Evolutionary conservation across 2,797 vertebrate genomes (phyloP).

Genomic region (Enteromius mattozi): DNA sequence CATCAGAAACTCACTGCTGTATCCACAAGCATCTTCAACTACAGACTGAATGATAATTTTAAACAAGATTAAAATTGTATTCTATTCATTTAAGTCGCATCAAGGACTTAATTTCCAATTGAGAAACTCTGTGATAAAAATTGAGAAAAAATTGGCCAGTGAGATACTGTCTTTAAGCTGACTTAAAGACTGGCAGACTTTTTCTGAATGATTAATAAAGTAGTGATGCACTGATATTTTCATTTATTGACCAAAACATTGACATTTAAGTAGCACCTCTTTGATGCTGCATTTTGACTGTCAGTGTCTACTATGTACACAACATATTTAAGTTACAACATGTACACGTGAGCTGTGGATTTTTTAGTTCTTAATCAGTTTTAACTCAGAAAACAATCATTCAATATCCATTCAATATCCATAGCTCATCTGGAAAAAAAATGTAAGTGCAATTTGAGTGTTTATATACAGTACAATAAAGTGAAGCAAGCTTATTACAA

Average conservation of each 20-base stretch:
- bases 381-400: background rate
- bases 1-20: background rate
- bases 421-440: background rate
- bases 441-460: background rate
- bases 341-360: background rate
- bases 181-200: background rate
- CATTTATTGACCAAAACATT: background rate
- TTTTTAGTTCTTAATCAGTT: background rate
- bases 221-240: background rate
- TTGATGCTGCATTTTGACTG: background rate
- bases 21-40: background rate
- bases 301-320: background rate
- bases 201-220: constrained; percentile 2
- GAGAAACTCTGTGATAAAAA: no score
- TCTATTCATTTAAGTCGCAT: background rate
- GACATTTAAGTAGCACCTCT: background rate
- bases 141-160: background rate
- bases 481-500: background rate
- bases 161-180: constrained; percentile 11
- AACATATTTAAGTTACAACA: background rate
- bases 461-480: background rate
- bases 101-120: background rate
- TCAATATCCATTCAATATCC: background rate
- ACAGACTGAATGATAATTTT: background rate
- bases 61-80: background rate